Percentiles rank a stretch among this genome's conserved stretches.
Evolutionary conservation across 2,113 vertebrate species (phyloP).

Genomic region (Rattus rattus): DNA sequence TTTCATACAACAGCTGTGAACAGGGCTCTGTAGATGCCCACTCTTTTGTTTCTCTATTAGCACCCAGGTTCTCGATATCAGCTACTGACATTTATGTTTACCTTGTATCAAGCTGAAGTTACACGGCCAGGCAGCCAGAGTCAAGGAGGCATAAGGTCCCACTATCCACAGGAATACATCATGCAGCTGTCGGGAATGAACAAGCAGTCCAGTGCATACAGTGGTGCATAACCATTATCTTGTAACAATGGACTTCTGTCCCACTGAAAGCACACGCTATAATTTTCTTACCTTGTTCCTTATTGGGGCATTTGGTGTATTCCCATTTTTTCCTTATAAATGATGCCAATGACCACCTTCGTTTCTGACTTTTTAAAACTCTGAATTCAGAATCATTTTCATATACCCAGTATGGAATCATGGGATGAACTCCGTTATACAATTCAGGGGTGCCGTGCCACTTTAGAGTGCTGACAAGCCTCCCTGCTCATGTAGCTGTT

Average conservation of each 20-base stretch:
- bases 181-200: background rate
- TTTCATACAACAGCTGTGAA: background rate
- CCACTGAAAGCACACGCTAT: background rate
- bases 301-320: background rate
- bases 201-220: background rate
- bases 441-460: background rate
- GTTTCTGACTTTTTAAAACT: background rate
- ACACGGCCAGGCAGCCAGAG: background rate
- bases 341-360: background rate
- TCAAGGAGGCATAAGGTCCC: background rate
- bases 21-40: background rate
- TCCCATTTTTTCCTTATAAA: background rate
- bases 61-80: background rate
- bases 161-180: too few species aligned
- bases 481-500: background rate
- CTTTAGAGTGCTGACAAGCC: background rate
- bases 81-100: background rate
- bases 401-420: background rate
- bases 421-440: background rate
- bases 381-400: background rate
- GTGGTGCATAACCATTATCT: background rate
- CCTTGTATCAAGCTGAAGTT: background rate
- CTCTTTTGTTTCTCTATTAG: background rate
- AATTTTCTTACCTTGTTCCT: background rate
- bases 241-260: background rate